phyloP scores from a whole-genome alignment of 2,888 invertebrate genomes.

The Caenorhabditis imperialis region DNA sequence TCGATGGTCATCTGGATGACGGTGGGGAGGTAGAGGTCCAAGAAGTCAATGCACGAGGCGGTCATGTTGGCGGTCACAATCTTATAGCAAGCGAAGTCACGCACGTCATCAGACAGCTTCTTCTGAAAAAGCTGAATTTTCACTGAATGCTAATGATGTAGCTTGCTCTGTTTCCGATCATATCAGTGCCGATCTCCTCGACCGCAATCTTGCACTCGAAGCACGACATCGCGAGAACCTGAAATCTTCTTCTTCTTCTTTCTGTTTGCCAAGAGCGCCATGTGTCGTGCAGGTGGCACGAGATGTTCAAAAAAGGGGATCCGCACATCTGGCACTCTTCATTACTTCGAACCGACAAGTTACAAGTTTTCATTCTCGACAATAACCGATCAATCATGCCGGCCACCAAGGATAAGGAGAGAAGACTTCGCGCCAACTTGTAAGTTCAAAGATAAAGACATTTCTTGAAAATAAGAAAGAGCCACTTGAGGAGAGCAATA shows the following conservation, averaged over 20 bases:
- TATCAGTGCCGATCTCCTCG: slow-evolving; percentile 51
- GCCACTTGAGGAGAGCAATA: no score
- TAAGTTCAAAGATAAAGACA: neutral
- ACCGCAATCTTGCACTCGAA: slow-evolving; percentile 63
- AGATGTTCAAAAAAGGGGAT: no score
- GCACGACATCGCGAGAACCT: slow-evolving; percentile 59
- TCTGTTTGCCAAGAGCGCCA: slow-evolving; percentile 2
- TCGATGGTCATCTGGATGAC: slow-evolving; percentile 70
- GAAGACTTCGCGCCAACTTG: slow-evolving; percentile 5
- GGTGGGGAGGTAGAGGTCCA: slow-evolving; percentile 70
- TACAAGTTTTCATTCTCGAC: no score
- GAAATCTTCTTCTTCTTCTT: neutral
- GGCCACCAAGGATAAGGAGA: neutral
- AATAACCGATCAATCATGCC: slow-evolving; percentile 4
- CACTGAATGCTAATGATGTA: no score
- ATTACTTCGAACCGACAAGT: no score
- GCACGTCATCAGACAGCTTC: slow-evolving; percentile 61
- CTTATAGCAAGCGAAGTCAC: slow-evolving; percentile 60
- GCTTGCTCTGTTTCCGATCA: slow-evolving; percentile 52
- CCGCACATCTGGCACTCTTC: no score
- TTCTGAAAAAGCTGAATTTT: slow-evolving; percentile 66
- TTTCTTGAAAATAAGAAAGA: no score
- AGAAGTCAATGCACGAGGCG: slow-evolving; percentile 68
- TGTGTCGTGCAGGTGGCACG: slow-evolving; percentile 26
- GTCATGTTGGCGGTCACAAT: slow-evolving; percentile 65